Evolutionary conservation across 1,140 invertebrate species (phyloP), one percentile per base, ranked within the genome.

Genomic region (Protaetia brevitarsis): DNA sequence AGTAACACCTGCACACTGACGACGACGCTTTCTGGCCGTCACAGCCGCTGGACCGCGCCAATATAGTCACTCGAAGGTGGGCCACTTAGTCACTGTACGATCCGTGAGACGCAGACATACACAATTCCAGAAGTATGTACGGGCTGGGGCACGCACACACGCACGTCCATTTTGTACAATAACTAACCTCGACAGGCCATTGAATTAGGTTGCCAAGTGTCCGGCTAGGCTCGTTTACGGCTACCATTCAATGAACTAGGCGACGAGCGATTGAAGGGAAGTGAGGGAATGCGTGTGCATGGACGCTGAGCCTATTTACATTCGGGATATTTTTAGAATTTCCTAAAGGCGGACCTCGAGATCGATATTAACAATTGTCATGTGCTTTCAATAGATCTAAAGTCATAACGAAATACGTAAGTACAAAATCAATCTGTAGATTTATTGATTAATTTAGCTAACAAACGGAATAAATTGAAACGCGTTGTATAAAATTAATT

Each of bases 181-280:
- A 51, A 51, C 41, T 51, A 51, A 51, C 41, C 41, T 51, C 41
- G 41, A 51, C 41, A 51, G 41, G 41, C 41, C 41, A 51, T 51
- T 51, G 41, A 51, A 51, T 51, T 51, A 51, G 41, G 41, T 51
- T 51, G 41, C 41, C 41, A 51, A 51, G 41, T 51, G 41, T 51
- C 41, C 41, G 41, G 41, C 19, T 23, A 51, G 19, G 19, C 41
- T 51, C 13, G 41, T 19, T 19, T n/a, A n/a, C 19, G 13, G 3
- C 13, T 51, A 51, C 26, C 41, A 51, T 51, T 51, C 41, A 51
- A 51, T 51, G 26, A 51, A 23, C 41, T 51, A 51, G 19, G 8
- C 16, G 6, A 51, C 8, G 41, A 16, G 8, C 11, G 41, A 51
- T 51, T 19, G 19, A 51, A 23, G 41, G 13, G 11, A 51, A 51